Percentiles rank a stretch among this genome's conserved stretches.
Conservation (phyloP, 92 coral and sea anemone species). For the Paramuricea clavata region DNA sequence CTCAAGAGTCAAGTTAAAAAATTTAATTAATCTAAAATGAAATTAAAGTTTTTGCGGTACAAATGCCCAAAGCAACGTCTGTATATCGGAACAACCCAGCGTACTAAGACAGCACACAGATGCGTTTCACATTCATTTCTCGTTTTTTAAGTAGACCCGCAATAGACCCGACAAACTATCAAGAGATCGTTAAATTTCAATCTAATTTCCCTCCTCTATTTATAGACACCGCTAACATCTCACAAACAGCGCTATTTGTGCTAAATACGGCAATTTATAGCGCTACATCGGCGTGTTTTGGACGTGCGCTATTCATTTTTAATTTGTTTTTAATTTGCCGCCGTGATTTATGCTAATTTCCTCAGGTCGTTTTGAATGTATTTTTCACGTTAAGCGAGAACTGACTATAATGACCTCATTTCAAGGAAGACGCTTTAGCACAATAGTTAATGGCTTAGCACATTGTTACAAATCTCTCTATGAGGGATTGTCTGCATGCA, state of each 20-base stretch:
- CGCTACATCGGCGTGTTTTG: neutral
- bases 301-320: slow-evolving; percentile 3
- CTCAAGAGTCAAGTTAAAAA: neutral
- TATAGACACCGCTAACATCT: slow-evolving; percentile 3
- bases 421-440: neutral
- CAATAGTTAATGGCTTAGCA: neutral
- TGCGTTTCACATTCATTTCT: neutral
- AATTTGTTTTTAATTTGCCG: slow-evolving; percentile 7
- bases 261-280: slow-evolving; percentile 1
- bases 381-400: slow-evolving; percentile 1
- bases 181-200: neutral
- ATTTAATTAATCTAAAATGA: neutral
- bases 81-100: neutral
- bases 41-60: neutral
- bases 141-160: slow-evolving; percentile 6
- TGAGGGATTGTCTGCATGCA: neutral
- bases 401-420: neutral
- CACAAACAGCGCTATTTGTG: slow-evolving; percentile 11
- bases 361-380: neutral
- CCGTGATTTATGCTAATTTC: slow-evolving; percentile 5
- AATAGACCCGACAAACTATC: slow-evolving; percentile 24
- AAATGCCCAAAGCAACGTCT: neutral
- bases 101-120: neutral
- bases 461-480: neutral
- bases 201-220: slow-evolving; percentile 10